Conservation (phyloP, 53 echinoderm and acorn worm genomes). For the Stichopus horrens region DNA sequence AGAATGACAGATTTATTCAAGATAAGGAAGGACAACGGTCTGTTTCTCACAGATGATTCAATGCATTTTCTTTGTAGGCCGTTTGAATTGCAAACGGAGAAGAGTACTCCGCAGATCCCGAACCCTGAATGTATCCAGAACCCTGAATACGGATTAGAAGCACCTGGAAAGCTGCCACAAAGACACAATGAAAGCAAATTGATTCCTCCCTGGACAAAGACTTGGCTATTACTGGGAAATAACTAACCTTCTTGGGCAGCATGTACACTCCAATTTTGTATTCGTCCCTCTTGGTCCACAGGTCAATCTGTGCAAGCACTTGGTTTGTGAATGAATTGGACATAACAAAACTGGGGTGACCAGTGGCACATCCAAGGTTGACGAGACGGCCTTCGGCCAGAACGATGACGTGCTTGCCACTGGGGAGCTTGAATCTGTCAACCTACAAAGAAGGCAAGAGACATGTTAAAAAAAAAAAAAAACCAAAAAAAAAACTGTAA, state of each 20-base stretch:
- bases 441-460: conserved; percentile 56
- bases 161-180: too few relatives aligned
- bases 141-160: too few relatives aligned
- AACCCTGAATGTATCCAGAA: too few relatives aligned
- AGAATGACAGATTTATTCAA: too few relatives aligned
- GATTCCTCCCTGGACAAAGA: too few relatives aligned
- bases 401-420: conserved; percentile 81
- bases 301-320: conserved; percentile 91
- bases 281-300: conserved; percentile 79
- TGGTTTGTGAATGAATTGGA: conserved; percentile 99
- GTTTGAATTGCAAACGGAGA: too few relatives aligned
- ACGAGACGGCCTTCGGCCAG: conserved; percentile 94
- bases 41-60: too few relatives aligned
- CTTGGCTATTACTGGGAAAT: neutral
- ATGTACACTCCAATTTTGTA: conserved; percentile 88
- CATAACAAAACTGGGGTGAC: conserved; percentile 99
- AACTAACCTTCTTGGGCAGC: conserved; percentile 91
- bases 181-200: too few relatives aligned
- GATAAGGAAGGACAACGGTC: too few relatives aligned
- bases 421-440: conserved; percentile 86
- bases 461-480: neutral
- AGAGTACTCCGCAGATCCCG: too few relatives aligned
- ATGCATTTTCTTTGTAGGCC: too few relatives aligned
- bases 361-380: conserved; percentile 95
- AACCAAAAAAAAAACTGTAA: neutral